Percentiles rank a stretch among this genome's conserved stretches.
These are phyloP conservation scores for Nebria ingens DNA, from an alignment of 1,140 invertebrate genomes.

Conservation along the genomic window DNA sequence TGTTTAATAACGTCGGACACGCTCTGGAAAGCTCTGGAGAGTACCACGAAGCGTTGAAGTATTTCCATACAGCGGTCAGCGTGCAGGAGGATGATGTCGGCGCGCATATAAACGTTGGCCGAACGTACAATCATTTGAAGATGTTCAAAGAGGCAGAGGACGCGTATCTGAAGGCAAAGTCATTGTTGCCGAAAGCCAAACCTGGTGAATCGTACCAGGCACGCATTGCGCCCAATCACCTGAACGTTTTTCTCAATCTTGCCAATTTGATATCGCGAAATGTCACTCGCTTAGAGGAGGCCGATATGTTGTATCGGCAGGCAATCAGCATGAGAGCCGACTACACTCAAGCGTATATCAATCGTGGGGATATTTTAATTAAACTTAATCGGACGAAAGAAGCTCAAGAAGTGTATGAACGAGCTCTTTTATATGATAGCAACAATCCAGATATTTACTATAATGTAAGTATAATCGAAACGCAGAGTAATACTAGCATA, in stretches of 20 bases:
- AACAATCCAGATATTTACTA: constrained; percentile 96
- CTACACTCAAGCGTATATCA: constrained; percentile 95
- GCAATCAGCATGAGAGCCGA: constrained; percentile 95
- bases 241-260: constrained; percentile 92
- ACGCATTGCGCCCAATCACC: constrained; percentile 88
- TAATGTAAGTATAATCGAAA: constrained; percentile 62
- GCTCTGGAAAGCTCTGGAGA: constrained; percentile 78
- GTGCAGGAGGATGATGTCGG: constrained; percentile 92
- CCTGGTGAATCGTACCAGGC: constrained; percentile 91
- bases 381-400: constrained; percentile 91
- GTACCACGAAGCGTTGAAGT: constrained; percentile 77
- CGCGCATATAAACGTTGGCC: constrained; percentile 92
- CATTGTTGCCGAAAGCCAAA: constrained; percentile 78
- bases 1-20: constrained; percentile 96
- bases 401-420: constrained; percentile 89
- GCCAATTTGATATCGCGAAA: constrained; percentile 93
- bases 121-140: constrained; percentile 88
- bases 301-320: constrained; percentile 84
- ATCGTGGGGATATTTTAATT: constrained; percentile 90
- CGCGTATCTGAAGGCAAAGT: constrained; percentile 83
- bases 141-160: constrained; percentile 84
- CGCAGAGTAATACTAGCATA: not conserved
- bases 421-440: constrained; percentile 84
- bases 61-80: constrained; percentile 85
- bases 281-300: constrained; percentile 81